Evolutionary conservation across 2,113 vertebrate species (phyloP).

Genomic region (Grantiella picta): DNA sequence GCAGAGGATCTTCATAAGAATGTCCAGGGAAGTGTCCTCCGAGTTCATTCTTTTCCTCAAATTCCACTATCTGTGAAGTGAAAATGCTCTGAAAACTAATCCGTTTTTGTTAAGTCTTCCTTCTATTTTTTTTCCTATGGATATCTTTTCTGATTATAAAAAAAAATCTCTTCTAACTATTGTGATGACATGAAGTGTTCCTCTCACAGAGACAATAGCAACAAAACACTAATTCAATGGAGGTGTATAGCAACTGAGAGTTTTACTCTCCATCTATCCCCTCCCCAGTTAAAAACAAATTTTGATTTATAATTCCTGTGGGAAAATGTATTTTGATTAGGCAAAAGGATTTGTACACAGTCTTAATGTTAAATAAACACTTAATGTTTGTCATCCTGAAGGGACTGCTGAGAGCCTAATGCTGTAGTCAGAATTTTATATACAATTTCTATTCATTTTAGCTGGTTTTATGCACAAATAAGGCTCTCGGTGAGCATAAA

Average conservation of each 20-base stretch:
- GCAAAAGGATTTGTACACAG: neutral
- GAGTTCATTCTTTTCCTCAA: neutral
- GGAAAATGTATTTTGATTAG: neutral
- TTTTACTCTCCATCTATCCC: neutral
- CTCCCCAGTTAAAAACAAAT: neutral
- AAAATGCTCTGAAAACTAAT: neutral
- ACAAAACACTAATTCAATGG: neutral
- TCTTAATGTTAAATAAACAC: neutral
- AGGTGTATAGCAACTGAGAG: neutral
- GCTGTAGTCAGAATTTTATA: neutral
- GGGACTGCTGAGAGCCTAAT: neutral
- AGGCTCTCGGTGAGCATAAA: neutral
- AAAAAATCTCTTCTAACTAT: neutral
- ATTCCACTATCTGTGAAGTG: neutral
- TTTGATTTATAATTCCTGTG: neutral
- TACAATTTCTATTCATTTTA: neutral
- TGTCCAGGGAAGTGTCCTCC: neutral
- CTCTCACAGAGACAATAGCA: neutral
- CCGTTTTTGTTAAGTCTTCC: neutral
- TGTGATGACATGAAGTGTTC: fast-evolving
- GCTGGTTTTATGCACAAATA: neutral
- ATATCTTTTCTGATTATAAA: neutral
- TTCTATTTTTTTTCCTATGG: neutral
- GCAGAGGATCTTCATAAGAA: neutral
- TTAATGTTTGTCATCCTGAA: neutral